A percentile compares a stretch with the other conserved stretches of the same genome.
phyloP scores from a whole-genome alignment of 2,797 vertebrate species.

The Pangasius sanitwongsei region DNA sequence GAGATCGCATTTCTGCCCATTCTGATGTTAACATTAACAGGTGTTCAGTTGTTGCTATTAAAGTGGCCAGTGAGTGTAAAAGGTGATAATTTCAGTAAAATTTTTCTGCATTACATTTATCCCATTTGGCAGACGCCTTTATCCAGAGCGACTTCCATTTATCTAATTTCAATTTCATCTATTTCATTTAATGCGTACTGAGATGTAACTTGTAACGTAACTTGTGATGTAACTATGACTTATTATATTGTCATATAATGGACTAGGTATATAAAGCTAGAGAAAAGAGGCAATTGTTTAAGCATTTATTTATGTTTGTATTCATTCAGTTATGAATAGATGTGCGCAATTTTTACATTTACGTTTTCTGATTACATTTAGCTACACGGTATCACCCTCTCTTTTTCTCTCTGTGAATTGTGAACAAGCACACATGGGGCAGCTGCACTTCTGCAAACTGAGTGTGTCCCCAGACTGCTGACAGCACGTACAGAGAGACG shows the following conservation, averaged over 20 bases:
- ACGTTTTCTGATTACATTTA: background rate
- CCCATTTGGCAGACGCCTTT: no score
- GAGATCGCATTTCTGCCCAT: background rate
- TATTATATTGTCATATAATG: background rate
- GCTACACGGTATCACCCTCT: background rate
- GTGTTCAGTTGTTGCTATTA: background rate
- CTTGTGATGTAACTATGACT: no score
- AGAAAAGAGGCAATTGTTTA: background rate
- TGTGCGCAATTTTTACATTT: background rate
- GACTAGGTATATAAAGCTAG: background rate
- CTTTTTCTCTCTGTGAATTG: slow-evolving; percentile 4
- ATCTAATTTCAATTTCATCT: no score
- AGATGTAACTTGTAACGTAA: background rate
- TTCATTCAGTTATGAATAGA: background rate
- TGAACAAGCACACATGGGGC: slow-evolving; percentile 28
- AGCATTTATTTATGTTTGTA: background rate
- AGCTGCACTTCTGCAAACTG: slow-evolving; percentile 29
- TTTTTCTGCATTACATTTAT: no score
- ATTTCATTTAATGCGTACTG: background rate
- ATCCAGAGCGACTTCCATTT: no score
- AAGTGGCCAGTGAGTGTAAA: no score
- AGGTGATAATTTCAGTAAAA: background rate
- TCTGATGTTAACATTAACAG: background rate
- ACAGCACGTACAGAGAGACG: background rate
- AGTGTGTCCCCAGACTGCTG: slow-evolving; percentile 5